Conservation (phyloP, 2,888 invertebrate species). For the Lampropteryx suffumata region DNA sequence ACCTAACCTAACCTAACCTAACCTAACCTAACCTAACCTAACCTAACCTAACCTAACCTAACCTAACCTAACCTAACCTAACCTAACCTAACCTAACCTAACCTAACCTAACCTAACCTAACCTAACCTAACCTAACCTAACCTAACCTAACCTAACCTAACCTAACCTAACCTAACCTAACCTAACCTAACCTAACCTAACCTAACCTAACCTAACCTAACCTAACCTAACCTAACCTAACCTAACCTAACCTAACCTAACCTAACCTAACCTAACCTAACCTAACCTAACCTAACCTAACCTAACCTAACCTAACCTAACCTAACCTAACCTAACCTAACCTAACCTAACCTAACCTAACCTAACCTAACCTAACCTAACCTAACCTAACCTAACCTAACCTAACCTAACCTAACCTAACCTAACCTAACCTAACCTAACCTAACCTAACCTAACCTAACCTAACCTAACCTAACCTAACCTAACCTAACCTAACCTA, state of each 20-base stretch:
- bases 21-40: slow-evolving; percentile 15
- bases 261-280: slow-evolving; percentile 28
- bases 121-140: slow-evolving; percentile 23
- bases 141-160: slow-evolving; percentile 34
- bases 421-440: slow-evolving; percentile 9
- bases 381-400: not conserved
- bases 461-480: slow-evolving; percentile 22
- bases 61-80: slow-evolving; percentile 20
- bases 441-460: slow-evolving; percentile 10
- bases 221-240: slow-evolving; percentile 11
- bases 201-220: slow-evolving; percentile 31
- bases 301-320: slow-evolving; percentile 17
- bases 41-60: not conserved
- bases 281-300: slow-evolving; percentile 29
- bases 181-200: slow-evolving; percentile 33
- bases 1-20: slow-evolving; percentile 25
- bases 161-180: slow-evolving; percentile 33
- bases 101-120: not conserved
- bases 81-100: not conserved
- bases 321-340: not conserved
- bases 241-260: slow-evolving; percentile 28
- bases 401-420: not conserved
- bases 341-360: not conserved
- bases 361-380: not conserved
- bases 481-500: slow-evolving; percentile 31